Evolutionary conservation across 1,140 invertebrate species (phyloP), one percentile per base, ranked within the genome.

Genomic region (Nasonia giraulti): DNA sequence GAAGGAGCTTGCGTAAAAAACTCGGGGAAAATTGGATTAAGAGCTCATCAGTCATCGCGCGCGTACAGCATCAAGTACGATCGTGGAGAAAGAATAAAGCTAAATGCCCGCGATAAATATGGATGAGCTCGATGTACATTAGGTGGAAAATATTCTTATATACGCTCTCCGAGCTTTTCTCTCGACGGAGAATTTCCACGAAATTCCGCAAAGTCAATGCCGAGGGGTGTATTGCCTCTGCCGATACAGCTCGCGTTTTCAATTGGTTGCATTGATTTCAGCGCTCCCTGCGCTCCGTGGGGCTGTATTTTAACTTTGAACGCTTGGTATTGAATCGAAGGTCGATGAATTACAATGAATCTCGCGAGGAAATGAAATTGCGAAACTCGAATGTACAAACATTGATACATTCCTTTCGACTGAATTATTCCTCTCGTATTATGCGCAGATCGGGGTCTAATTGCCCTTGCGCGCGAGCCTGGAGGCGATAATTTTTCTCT

Each of bases 1-100:
- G 1, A 17, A 17, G 31, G 33, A 5, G 8, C 31, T 6, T 37
- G 17, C 27, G 27, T 11, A 75, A 75, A 40, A 40, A 12, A 7
- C 40, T 37, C 31, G 31, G 3, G 11, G 73, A 7, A 40, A 75
- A 75, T 75, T 40, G 73, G 73, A 75, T 75, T 75, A 75, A 40
- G 73, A 75, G 37, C 73, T 75, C 33, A 20, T 37, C 31, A 40
- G 31, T 75, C 68, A 71, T 71, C 40, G 40, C 40, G 40, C 7
- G 5, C 7, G 7, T 44, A 44, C 2, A 44, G 40, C 10, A 10
- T 44, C 10, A 44, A 44, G 10, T 44, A 44, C 7, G 1, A 27
- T 27, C 40, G 0, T 0, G 40, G 40, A 44, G 40, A 44, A 10
- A 44, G 8, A 44, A 71, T 71, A 71, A 71, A 71, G 33, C 33